Evolutionary conservation across 2,888 invertebrate species (phyloP).

Genomic region (Xylocampa areola): DNA sequence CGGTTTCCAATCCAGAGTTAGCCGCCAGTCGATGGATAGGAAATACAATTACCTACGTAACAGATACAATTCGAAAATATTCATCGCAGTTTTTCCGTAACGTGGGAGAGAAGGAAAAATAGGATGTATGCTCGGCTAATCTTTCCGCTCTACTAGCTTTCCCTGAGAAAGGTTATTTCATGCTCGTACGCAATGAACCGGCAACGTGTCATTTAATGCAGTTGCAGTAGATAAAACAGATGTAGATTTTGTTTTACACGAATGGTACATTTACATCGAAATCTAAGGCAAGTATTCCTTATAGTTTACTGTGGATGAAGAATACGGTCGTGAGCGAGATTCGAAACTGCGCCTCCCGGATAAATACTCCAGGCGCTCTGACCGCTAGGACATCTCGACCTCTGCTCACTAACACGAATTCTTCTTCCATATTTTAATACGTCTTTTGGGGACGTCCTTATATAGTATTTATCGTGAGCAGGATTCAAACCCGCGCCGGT

Average conservation of each 20-base stretch:
- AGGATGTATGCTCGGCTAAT: conserved; percentile 58
- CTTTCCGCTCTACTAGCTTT: conserved; percentile 56
- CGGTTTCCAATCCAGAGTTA: conserved; percentile 43
- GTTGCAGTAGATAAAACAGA: conserved; percentile 50
- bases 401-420: too few relatives aligned
- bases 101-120: conserved; percentile 48
- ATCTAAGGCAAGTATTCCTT: too few relatives aligned
- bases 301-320: too few relatives aligned
- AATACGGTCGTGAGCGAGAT: too few relatives aligned
- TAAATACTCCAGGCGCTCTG: too few relatives aligned
- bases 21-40: conserved; percentile 30
- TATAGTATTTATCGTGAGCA: too few relatives aligned
- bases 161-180: conserved; percentile 54
- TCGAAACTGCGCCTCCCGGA: too few relatives aligned
- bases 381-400: too few relatives aligned
- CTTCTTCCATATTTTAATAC: too few relatives aligned
- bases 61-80: conserved; percentile 40
- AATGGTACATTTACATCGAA: background rate
- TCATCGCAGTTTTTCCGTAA: conserved; percentile 45
- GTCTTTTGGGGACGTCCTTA: too few relatives aligned
- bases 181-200: conserved; percentile 45
- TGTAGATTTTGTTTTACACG: conserved; percentile 18
- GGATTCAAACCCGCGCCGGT: too few relatives aligned
- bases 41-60: conserved; percentile 40
- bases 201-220: conserved; percentile 49